phyloP scores from a whole-genome alignment of 2,113 vertebrate genomes.

The Thamnaconus septentrionalis region DNA sequence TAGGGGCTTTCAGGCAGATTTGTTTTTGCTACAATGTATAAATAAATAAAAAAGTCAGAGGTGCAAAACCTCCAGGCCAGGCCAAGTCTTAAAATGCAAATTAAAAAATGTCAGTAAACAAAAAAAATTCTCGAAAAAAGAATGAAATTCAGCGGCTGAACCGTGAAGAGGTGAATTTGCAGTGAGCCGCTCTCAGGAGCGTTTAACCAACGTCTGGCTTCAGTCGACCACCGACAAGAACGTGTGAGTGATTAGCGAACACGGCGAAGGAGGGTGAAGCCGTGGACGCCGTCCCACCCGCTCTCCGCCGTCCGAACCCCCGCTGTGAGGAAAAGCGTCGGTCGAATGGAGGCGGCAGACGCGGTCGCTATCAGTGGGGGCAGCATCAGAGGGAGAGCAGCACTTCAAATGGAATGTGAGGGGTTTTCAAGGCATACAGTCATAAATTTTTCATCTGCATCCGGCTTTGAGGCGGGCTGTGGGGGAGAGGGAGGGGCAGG shows the following conservation, averaged over 20 bases:
- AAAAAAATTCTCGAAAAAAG: conserved; percentile 7
- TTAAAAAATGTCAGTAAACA: too few species aligned
- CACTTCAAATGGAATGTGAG: conserved; percentile 75
- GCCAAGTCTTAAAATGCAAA: too few species aligned
- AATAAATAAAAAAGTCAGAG: too few species aligned
- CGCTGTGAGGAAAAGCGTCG: conserved; percentile 49
- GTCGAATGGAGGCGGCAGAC: conserved; percentile 56
- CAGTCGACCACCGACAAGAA: conserved; percentile 37
- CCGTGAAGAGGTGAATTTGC: conserved; percentile 7
- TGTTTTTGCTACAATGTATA: too few species aligned
- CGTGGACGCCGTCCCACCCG: conserved; percentile 24
- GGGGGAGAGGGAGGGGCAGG: too few species aligned
- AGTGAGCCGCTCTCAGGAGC: conserved; percentile 22
- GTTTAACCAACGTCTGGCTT: conserved; percentile 48
- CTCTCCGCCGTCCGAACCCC: conserved; percentile 53
- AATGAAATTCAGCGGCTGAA: not conserved
- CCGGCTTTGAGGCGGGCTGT: conserved; percentile 69
- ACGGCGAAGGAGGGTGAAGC: conserved; percentile 36
- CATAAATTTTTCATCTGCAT: conserved; percentile 82
- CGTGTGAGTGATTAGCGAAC: conserved; percentile 48
- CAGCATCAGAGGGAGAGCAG: conserved; percentile 70
- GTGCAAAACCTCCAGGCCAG: too few species aligned
- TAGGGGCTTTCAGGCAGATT: too few species aligned
- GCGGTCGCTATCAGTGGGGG: conserved; percentile 68
- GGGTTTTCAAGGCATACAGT: conserved; percentile 70